Evolutionary conservation across 2,888 invertebrate species (phyloP), one percentile per base, ranked within the genome.

Genomic region (Adineta ricciae): DNA sequence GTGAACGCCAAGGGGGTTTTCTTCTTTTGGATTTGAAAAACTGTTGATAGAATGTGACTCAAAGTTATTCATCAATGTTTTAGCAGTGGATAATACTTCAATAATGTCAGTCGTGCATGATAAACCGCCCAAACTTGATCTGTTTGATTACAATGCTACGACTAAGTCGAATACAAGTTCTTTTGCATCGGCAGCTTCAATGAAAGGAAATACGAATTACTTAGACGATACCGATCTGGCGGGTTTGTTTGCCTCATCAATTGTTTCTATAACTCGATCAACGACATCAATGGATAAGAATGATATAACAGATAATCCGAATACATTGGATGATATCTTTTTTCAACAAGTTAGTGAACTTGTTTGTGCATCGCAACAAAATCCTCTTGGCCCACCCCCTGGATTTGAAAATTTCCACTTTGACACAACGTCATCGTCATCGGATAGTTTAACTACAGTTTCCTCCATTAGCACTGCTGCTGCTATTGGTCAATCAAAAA

Each of bases 291-390:
- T 41, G 2, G 78, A 78, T 78, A 21, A 41, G n/a, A 78, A 41
- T 41, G 41, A 41, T 24, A 24, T 78, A n/a, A 8, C 38, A 38
- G 36, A 41, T 41, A 41, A 38, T 41, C 27, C 56, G 9, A 41
- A 41, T 41, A n/a, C 78, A 24, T 11, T 78, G 41, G 78, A 78
- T 78, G 78, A 78, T 78, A 24, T 78, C 14, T 41, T 78, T 14
- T 41, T 78, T 19, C 78, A 78, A 78, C 38, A 38, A 41, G 38
- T 78, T 78, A 78, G 21, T 41, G 78, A 78, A n/a, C n/a, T 78
- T 41, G 78, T 41, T 41, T 78, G 78, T 78, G 38, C 78, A 3
- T 41, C 78, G 2, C 41, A 38, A 78, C 78, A 78, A 41, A 78
- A 41, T 19, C 5, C 73, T 9, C 3, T 78, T n/a, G 41, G 41